Conservation (phyloP, 2,888 invertebrate genomes). For the Iselma pallidipennis region DNA sequence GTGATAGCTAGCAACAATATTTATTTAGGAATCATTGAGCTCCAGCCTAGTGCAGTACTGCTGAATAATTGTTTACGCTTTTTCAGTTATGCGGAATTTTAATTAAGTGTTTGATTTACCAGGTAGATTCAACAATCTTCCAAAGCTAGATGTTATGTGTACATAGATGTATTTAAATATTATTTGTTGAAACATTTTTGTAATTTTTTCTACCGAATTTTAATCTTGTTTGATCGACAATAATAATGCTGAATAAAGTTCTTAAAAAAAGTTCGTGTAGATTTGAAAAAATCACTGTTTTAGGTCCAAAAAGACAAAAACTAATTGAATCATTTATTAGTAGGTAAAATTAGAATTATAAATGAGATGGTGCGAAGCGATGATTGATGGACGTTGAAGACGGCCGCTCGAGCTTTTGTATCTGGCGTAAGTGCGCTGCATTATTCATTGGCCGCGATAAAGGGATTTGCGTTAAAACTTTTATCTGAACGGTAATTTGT, state of each 20-base stretch:
- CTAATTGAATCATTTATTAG: slow-evolving; percentile 48
- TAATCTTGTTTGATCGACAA: too few relatives aligned
- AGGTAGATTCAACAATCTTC: background rate
- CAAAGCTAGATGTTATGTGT: too few relatives aligned
- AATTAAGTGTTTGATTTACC: background rate
- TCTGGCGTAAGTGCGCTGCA: slow-evolving; percentile 43
- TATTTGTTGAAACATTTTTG: too few relatives aligned
- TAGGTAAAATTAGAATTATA: slow-evolving; percentile 41
- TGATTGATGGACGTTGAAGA: slow-evolving; percentile 29
- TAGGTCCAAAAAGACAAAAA: slow-evolving; percentile 39
- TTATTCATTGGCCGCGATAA: slow-evolving; percentile 56
- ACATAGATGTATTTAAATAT: too few relatives aligned
- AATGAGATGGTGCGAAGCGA: slow-evolving; percentile 25
- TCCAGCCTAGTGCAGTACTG: background rate
- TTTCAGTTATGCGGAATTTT: background rate
- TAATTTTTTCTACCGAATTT: too few relatives aligned
- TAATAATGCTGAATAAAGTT: too few relatives aligned
- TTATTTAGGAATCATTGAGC: background rate
- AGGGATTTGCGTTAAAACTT: slow-evolving; percentile 56
- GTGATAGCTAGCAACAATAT: background rate
- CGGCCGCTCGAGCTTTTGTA: slow-evolving; percentile 25
- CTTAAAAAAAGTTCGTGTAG: background rate
- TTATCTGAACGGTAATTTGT: slow-evolving; percentile 57
- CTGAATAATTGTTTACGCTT: background rate
- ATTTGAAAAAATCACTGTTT: slow-evolving; percentile 23